Evolutionary conservation across 2,888 invertebrate genomes (phyloP), one percentile per base, ranked within the genome.

Genomic region (Leistus spinibarbis): DNA sequence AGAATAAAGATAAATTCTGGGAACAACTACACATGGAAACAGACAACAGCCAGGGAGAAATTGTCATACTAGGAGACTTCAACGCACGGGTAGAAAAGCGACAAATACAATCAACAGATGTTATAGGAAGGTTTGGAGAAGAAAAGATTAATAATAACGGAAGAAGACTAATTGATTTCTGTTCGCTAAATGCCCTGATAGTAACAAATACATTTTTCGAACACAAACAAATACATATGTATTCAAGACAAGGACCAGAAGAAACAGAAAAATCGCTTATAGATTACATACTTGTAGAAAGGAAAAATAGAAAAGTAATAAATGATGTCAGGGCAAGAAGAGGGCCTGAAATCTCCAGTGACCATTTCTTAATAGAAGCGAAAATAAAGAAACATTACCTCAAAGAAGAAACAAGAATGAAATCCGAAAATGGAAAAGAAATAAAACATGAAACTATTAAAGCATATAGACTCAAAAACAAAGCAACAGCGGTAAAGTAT

Each of bases 21-120:
- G 27, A 63, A 9, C 10, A 53, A 22, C 9, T 70, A 22, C 62
- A 63, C n/a, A 9, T 40, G n/a, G 54, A 40, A 70, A 20, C 53
- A 19, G 63, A 70, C 5, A 23, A 62, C 23, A 5, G 40, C 16
- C 13, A 17, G 19, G 70, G 27, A 7, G 17, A 23, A 16, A 20
- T 54, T 17, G 27, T 60, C n/a, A 7, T 69, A 40, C 7, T 64
- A 16, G 70, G 62, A 63, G 70, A 70, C 53, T 64, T 70, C 19
- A 70, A 63, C 62, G 70, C 20, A 53, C n/a, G 70, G 20, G 63
- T 70, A 19, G 63, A 54, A 1, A 70, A 40, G 10, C 24, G 13
- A 54, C 62, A 53, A 22, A n/a, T n/a, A 20, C 23, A 54, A 1
- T 22, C 54, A 20, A n/a, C 4, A 53, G n/a, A 10, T n/a, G 19